Evolutionary conservation across 2,888 invertebrate species (phyloP), one percentile per base, ranked within the genome.

Genomic region (Eretmocerus hayati): DNA sequence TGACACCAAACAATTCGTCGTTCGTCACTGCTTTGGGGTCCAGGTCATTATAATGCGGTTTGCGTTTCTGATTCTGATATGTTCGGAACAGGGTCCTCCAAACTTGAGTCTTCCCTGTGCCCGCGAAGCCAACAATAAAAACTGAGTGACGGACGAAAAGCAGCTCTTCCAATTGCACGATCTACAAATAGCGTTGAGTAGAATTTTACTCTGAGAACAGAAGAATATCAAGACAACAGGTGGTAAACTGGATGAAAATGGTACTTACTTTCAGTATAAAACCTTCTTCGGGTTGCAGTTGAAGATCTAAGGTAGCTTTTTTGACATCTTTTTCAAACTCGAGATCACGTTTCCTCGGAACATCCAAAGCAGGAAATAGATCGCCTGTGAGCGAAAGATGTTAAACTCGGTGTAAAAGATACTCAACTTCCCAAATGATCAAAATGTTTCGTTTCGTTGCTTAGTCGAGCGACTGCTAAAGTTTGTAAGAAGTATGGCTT

Each of bases 11-110:
- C 31, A 95, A 74, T 68, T 95, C 95, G 65, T 95, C 91, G 65
- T 92, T 94, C 1, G 94, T 93, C 5, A 95, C 94, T 11, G 93
- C 93, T 70, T 95, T 94, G 0, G 95, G 94, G 69, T 94, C 92
- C n/a, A 95, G 75, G 68, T 95, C 95, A 62, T 88, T 87, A 58
- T 83, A 91, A 55, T 82, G 74, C 0, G 94, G 94, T 65, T 89
- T 91, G 48, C 79, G 70, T 66, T 88, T 89, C 59, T 87, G 77
- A 75, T 91, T 89, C 42, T 76, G 71, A 69, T 94, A 91, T 0
- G 93, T 92, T 61, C 79, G 83, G 63, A 84, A 81, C 2, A 95
- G 75, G 1, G 92, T 90, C 67, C 89, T 90, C 93, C 94, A 95
- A 1, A 95, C 88, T 77, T 87, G 85, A 0, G 87, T 83, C 70